Base-by-base conservation (phyloP, 2,888 invertebrate species). In the Lamproptera curius region DNA sequence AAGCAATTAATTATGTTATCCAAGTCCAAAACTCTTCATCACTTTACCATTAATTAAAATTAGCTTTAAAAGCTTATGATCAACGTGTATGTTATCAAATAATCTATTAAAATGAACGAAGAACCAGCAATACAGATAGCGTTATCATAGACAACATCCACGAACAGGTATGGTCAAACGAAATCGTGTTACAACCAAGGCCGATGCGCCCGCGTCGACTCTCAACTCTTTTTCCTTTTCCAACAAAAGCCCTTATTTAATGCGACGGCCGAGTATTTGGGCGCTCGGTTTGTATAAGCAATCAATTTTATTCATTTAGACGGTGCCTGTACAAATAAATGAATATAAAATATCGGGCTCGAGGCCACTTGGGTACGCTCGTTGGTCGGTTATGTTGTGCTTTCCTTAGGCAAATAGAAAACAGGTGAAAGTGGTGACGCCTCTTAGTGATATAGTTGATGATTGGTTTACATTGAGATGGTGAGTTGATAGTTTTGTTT, bases 241-340 rank as follows among this genome's bases (percentile, higher is more conserved):
- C 66, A 73, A 63, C 72, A 69, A 78, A 80, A 77, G 75, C 79
- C 74, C 78, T 85, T 85, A 85, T 85, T 86, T 84, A 86, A 84
- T 81, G 79, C 82, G 82, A 80, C 82, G 81, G 77, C 66, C 68
- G 82, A 82, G 83, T 84, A 85, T 86, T 86, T 85, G 86, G 83
- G 85, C 78, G 80, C 82, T 79, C 84, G 78, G 85, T 85, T 85
- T 86, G 85, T 86, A 84, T 85, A 85, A 84, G 85, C 85, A 86
- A 87, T 87, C 87, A 87, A 87, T 86, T 87, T 87, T 83, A 85
- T 86, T 86, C 84, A 85, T 87, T 86, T 84, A 84, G 83, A 81
- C 74, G 76, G 67, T 77, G 66, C 69, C 71, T 73, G 67, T 76
- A 82, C 70, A 83, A 85, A 85, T 81, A 82, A 81, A 83, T 80